phyloP scores from a whole-genome alignment of 2,797 vertebrate genomes.

The Epinephelus malabaricus region DNA sequence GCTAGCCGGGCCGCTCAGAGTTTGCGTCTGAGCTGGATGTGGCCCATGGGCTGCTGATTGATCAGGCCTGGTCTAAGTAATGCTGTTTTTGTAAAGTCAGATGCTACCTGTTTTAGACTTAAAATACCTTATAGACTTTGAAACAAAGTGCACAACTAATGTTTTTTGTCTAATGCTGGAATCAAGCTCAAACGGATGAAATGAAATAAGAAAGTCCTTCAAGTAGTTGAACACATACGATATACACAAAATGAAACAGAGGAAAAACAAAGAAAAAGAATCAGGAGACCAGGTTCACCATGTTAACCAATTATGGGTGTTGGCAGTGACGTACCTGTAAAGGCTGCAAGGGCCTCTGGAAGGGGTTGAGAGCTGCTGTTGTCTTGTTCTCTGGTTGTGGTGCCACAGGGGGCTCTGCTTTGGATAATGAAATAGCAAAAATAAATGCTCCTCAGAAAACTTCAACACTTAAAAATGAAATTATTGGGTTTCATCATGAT shows the following conservation, averaged over 20 bases:
- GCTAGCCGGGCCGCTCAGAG: no score
- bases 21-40: no score
- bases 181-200: neutral
- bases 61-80: no score
- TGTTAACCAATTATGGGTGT: neutral
- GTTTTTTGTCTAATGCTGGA: neutral
- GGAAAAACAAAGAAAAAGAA: no score
- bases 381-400: conserved; percentile 64
- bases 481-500: neutral
- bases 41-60: no score
- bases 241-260: neutral
- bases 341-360: conserved; percentile 77
- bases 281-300: no score
- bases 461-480: neutral
- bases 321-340: conserved; percentile 66
- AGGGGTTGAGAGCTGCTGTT: conserved; percentile 68
- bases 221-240: neutral
- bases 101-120: neutral
- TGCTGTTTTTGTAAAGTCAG: neutral
- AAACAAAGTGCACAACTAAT: neutral
- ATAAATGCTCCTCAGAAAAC: neutral
- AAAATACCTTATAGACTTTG: neutral
- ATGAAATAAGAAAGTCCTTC: neutral
- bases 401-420: conserved; percentile 66
- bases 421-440: neutral